A percentile compares a stretch with the other conserved stretches of the same genome.
Evolutionary conservation across 2,113 vertebrate genomes (phyloP).

Genomic region (Ahaetulla prasina): DNA sequence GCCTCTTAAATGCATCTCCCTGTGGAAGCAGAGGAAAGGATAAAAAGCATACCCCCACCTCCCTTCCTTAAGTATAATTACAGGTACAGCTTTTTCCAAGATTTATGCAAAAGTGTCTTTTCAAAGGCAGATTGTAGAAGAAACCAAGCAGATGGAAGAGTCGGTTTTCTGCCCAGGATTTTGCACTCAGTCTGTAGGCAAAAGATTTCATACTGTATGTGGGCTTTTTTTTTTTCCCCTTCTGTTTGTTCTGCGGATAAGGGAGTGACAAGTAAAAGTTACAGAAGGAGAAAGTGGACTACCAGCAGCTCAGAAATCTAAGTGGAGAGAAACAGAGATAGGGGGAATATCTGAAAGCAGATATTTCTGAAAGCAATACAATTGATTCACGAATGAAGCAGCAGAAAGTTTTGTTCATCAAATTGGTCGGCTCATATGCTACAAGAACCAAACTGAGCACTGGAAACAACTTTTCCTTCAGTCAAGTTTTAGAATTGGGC

Average conservation of each 20-base stretch:
- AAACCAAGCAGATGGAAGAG: constrained; percentile 52
- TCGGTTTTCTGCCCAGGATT: constrained; percentile 43
- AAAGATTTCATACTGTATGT: constrained; percentile 48
- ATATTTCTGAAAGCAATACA: background rate
- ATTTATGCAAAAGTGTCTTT: constrained; percentile 52
- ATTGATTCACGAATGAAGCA: background rate
- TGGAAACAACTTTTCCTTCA: background rate
- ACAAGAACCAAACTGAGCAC: background rate
- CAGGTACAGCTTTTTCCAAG: background rate
- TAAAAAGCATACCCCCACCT: constrained; percentile 23
- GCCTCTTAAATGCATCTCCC: background rate
- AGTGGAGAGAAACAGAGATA: background rate
- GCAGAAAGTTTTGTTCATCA: background rate
- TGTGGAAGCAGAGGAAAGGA: constrained; percentile 19
- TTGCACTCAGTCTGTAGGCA: constrained; percentile 37
- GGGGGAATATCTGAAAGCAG: background rate
- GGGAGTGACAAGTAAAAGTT: background rate
- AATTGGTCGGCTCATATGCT: background rate
- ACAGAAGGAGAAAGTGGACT: background rate
- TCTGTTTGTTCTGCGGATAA: constrained; percentile 15
- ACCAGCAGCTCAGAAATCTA: background rate
- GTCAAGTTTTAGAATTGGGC: background rate
- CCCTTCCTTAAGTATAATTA: background rate
- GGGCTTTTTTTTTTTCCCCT: constrained; percentile 19
- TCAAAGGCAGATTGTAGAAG: constrained; percentile 40